These are phyloP conservation scores for Trachymyrmex septentrionalis DNA, from an alignment of 1,140 invertebrate species.

Conservation along the genomic window DNA sequence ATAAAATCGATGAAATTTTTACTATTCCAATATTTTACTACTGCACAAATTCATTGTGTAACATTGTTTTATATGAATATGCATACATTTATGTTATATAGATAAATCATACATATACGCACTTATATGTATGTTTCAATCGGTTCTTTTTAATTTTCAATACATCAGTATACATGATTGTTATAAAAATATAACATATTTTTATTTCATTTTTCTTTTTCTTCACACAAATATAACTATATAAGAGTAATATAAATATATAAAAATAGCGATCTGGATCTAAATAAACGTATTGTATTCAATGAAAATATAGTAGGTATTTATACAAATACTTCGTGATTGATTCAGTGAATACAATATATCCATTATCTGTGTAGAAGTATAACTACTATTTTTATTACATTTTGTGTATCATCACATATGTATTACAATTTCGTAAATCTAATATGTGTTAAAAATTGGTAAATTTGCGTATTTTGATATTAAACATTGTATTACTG, in stretches of 20 bases:
- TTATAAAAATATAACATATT: not conserved
- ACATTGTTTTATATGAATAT: not conserved
- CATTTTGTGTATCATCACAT: not conserved
- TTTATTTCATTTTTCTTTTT: constrained; percentile 21
- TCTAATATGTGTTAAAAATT: constrained; percentile 29
- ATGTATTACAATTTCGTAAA: constrained; percentile 31
- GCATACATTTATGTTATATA: constrained; percentile 34
- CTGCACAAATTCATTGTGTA: constrained; percentile 46
- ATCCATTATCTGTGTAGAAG: not conserved
- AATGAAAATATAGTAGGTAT: constrained; percentile 2
- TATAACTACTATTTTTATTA: constrained; percentile 10
- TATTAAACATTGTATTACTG: constrained; percentile 49
- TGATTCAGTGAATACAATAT: constrained; percentile 3
- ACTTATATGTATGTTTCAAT: constrained; percentile 21
- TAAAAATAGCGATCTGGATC: not conserved
- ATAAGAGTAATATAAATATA: constrained; percentile 3
- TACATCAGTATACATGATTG: not conserved
- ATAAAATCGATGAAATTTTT: constrained; percentile 34
- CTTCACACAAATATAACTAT: constrained; percentile 11
- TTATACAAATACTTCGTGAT: not conserved
- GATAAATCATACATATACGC: constrained; percentile 10
- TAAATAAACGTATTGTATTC: constrained; percentile 20
- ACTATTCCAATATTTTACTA: constrained; percentile 36
- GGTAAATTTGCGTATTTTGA: constrained; percentile 27
- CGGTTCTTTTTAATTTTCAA: not conserved